phyloP scores from a whole-genome alignment of 2,888 invertebrate species.

The Urechis unicinctus region DNA sequence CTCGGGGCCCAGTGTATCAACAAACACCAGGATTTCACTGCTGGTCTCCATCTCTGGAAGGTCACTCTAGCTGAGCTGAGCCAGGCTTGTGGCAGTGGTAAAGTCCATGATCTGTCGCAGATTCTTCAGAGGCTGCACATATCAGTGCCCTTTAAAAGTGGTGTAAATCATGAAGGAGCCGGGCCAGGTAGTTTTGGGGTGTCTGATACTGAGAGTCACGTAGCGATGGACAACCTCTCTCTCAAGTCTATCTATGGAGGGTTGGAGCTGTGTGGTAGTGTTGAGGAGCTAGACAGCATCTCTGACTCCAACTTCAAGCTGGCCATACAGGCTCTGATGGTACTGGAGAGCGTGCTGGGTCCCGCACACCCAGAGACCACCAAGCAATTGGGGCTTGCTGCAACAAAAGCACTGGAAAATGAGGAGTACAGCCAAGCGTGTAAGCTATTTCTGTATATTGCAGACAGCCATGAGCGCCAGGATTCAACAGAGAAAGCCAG shows the following conservation, averaged over 20 bases:
- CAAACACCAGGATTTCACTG: conserved; percentile 8
- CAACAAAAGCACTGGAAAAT: conserved; percentile 11
- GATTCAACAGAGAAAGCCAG: conserved; percentile 7
- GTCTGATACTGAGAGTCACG: neutral
- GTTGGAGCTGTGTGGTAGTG: conserved; percentile 25
- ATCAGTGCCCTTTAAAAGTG: neutral
- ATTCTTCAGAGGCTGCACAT: neutral
- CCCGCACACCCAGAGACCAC: conserved; percentile 14
- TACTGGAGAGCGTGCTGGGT: conserved; percentile 15
- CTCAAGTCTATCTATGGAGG: conserved; percentile 12
- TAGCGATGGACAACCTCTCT: neutral
- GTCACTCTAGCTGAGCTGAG: conserved; percentile 2
- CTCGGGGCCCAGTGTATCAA: conserved; percentile 18
- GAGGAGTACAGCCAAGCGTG: conserved; percentile 10
- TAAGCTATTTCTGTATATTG: conserved; percentile 11
- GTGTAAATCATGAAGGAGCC: no score
- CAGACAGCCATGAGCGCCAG: conserved; percentile 6
- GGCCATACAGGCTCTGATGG: conserved; percentile 56
- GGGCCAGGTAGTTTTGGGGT: neutral
- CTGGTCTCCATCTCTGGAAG: conserved; percentile 12
- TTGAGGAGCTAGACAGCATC: conserved; percentile 22
- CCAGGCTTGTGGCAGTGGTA: neutral
- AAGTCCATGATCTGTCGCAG: neutral
- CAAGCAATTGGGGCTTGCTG: conserved; percentile 11
- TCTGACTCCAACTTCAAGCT: conserved; percentile 25